Conservation (phyloP, 2,113 vertebrate species). For the Tautogolabrus adspersus region DNA sequence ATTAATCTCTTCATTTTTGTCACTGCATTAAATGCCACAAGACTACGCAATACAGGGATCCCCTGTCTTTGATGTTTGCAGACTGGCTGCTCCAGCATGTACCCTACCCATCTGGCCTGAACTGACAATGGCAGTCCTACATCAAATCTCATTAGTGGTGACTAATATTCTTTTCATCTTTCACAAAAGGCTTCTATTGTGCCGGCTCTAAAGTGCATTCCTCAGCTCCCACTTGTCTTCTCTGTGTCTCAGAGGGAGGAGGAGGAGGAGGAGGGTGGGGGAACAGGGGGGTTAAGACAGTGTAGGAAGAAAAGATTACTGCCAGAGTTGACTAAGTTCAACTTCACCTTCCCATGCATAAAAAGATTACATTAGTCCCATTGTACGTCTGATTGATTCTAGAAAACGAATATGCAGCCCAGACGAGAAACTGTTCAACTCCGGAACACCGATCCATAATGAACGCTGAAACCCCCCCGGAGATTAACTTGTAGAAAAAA, state of each 20-base stretch:
- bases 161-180: constrained; percentile 78
- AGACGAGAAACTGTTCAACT: constrained; percentile 2
- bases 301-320: constrained; percentile 50
- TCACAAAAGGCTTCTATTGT: constrained; percentile 66
- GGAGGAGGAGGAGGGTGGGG: too few species aligned
- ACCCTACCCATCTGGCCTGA: constrained; percentile 47
- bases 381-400: constrained; percentile 29
- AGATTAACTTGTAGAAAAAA: not conserved
- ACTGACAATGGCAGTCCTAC: constrained; percentile 61
- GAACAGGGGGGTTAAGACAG: constrained; percentile 23
- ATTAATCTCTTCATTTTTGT: constrained; percentile 52
- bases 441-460: not conserved
- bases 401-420: constrained; percentile 14
- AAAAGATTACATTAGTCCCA: constrained; percentile 24
- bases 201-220: constrained; percentile 61
- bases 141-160: constrained; percentile 72
- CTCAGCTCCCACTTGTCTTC: constrained; percentile 63
- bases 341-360: constrained; percentile 43
- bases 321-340: constrained; percentile 57
- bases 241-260: constrained; percentile 42
- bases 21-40: constrained; percentile 50
- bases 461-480: not conserved
- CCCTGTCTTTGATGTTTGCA: constrained; percentile 57
- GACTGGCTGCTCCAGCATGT: constrained; percentile 23
- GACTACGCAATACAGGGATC: constrained; percentile 34